These are phyloP conservation scores for Meriones unguiculatus DNA, from an alignment of 2,113 vertebrate genomes.

Conservation along the genomic window DNA sequence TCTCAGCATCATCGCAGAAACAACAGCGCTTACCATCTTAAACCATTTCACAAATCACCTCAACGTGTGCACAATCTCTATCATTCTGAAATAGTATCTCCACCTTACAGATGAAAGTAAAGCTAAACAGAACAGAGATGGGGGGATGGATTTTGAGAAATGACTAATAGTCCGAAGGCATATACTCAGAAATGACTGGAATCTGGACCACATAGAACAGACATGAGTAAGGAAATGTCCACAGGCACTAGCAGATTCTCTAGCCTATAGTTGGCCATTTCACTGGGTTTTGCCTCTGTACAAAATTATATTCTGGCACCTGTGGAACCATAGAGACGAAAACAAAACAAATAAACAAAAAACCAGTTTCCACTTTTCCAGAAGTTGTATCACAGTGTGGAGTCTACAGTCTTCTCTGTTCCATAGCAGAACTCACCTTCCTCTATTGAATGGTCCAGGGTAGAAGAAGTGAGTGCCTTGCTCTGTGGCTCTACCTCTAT, in stretches of 20 bases:
- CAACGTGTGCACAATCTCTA: not conserved
- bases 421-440: not conserved
- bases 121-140: not conserved
- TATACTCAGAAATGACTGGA: not conserved
- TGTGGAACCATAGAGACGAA: not conserved
- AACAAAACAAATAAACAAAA: not conserved
- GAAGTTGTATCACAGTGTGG: not conserved
- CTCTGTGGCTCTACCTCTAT: not conserved
- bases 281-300: not conserved
- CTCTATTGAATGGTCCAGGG: not conserved
- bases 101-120: not conserved
- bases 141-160: not conserved
- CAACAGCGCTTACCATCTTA: not conserved
- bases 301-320: constrained; percentile 19
- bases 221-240: not conserved
- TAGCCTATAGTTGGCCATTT: not conserved
- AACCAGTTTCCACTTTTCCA: not conserved
- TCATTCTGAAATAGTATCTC: not conserved
- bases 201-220: not conserved
- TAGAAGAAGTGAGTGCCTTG: not conserved
- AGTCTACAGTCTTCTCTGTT: not conserved
- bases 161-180: not conserved
- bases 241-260: not conserved
- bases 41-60: not conserved
- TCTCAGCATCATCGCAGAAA: not conserved